Evolutionary conservation across 2,888 invertebrate species (phyloP).

Genomic region (Lordiphosa fenestrarum): DNA sequence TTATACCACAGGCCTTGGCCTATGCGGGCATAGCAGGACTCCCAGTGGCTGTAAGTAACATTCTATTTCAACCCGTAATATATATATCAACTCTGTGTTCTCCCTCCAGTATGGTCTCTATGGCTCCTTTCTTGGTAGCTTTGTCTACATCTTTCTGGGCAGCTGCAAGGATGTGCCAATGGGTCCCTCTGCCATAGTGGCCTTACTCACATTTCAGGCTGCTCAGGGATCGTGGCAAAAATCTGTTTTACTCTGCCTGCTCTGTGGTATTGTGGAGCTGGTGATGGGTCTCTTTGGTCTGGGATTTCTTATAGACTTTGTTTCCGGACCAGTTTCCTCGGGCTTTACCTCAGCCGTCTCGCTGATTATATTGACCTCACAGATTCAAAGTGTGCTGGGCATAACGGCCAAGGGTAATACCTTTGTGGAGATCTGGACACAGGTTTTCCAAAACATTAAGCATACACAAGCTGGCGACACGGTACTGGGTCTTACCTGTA

Average conservation of each 20-base stretch:
- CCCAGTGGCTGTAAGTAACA: conserved; percentile 83
- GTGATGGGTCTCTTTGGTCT: conserved; percentile 91
- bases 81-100: background rate
- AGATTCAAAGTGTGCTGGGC: conserved; percentile 90
- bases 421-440: conserved; percentile 89
- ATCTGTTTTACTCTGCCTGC: conserved; percentile 88
- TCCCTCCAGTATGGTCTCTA: conserved; percentile 90
- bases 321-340: conserved; percentile 93
- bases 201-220: conserved; percentile 90
- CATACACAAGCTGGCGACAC: conserved; percentile 87
- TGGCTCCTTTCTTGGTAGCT: conserved; percentile 95
- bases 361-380: conserved; percentile 93
- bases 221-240: conserved; percentile 83
- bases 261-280: conserved; percentile 88
- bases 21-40: conserved; percentile 90
- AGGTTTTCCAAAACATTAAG: conserved; percentile 85
- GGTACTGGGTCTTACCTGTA: conserved; percentile 87
- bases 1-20: conserved; percentile 94
- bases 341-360: conserved; percentile 95
- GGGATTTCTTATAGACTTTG: conserved; percentile 93
- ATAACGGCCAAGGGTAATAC: conserved; percentile 87
- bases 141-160: conserved; percentile 94
- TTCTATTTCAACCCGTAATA: background rate
- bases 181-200: conserved; percentile 95
- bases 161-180: conserved; percentile 96